Percentiles rank a stretch among this genome's conserved stretches.
phyloP scores from a whole-genome alignment of 2,888 invertebrate species.

The Tortrix viridana region DNA sequence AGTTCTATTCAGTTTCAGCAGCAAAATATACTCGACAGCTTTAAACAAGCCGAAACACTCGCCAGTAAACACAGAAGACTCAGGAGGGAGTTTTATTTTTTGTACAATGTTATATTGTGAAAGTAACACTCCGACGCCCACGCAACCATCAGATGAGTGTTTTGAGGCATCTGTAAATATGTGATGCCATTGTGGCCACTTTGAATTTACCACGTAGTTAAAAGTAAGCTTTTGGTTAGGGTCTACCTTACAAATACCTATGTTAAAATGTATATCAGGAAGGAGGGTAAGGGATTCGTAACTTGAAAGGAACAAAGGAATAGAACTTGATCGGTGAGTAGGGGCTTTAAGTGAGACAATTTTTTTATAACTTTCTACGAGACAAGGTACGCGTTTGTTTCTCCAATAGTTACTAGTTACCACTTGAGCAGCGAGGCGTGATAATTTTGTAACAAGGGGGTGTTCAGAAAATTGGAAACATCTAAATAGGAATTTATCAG shows the following conservation, averaged over 20 bases:
- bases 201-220: constrained; percentile 1
- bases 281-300: neutral
- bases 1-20: neutral
- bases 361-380: no score
- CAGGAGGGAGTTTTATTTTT: constrained; percentile 10
- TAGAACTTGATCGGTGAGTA: no score
- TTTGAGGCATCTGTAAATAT: constrained; percentile 6
- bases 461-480: no score
- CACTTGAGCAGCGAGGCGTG: no score
- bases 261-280: neutral
- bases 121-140: neutral
- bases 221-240: no score
- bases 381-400: neutral
- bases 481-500: no score
- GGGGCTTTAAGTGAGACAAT: no score
- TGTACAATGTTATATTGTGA: neutral
- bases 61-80: constrained; percentile 3
- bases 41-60: constrained; percentile 1
- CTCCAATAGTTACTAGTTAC: no score
- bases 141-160: neutral
- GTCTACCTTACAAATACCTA: neutral
- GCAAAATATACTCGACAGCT: neutral
- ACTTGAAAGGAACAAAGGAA: no score
- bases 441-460: no score
- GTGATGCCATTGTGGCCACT: constrained; percentile 1